These are phyloP conservation scores for Sternarchorhynchus goeldii DNA, from an alignment of 2,797 vertebrate species.

Conservation along the genomic window DNA sequence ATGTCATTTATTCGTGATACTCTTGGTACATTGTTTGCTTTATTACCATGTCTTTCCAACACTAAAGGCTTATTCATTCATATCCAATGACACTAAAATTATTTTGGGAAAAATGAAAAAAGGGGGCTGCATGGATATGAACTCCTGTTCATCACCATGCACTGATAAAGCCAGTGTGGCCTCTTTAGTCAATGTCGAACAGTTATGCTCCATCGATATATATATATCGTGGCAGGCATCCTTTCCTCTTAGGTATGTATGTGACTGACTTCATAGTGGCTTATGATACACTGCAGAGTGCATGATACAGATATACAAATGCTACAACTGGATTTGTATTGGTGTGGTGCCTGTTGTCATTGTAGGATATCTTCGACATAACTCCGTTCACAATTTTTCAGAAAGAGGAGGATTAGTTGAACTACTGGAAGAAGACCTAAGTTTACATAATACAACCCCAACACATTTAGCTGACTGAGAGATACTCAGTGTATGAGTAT, in stretches of 20 bases:
- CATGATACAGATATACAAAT: not conserved
- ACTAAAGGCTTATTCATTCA: no score
- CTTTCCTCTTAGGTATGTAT: not conserved
- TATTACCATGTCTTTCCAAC: no score
- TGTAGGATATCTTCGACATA: not conserved
- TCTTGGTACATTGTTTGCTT: no score
- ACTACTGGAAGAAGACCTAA: not conserved
- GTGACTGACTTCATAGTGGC: not conserved
- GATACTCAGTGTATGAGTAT: constrained; percentile 26
- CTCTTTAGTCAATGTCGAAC: no score
- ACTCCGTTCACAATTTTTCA: not conserved
- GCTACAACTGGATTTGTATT: not conserved
- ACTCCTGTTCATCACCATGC: no score
- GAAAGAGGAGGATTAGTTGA: not conserved
- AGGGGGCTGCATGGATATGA: no score
- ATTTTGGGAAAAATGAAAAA: no score
- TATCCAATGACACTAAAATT: no score
- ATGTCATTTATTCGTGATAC: no score
- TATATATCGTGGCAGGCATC: no score
- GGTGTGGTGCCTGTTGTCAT: not conserved
- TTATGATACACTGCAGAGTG: not conserved
- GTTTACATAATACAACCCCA: not conserved
- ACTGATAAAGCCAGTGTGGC: no score
- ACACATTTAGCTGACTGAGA: constrained; percentile 36
- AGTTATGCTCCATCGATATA: no score